phyloP scores from a whole-genome alignment of 92 coral and sea anemone species.

The Phymanthus crucifer region DNA sequence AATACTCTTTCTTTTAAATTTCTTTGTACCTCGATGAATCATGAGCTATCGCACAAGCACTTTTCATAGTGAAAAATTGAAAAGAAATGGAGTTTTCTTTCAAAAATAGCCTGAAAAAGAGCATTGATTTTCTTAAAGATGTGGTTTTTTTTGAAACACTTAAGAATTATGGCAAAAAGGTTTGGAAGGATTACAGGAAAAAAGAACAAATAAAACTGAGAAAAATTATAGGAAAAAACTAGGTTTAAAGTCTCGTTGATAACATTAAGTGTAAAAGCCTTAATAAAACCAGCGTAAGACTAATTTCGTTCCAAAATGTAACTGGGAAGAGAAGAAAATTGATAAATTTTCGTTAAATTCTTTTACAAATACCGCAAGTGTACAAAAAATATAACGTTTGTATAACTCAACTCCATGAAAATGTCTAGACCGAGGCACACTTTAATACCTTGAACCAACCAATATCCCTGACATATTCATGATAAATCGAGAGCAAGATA shows the following conservation, averaged over 20 bases:
- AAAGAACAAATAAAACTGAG: neutral
- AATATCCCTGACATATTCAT: neutral
- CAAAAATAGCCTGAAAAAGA: neutral
- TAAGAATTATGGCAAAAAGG: neutral
- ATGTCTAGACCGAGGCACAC: neutral
- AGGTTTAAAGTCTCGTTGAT: neutral
- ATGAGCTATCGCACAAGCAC: neutral
- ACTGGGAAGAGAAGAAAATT: too few species aligned
- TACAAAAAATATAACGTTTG: too few species aligned
- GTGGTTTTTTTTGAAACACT: neutral
- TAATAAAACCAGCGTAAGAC: too few species aligned
- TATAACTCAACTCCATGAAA: too few species aligned
- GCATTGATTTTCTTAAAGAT: neutral
- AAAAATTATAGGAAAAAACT: neutral
- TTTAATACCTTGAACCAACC: neutral
- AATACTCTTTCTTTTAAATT: neutral
- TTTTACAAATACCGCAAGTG: too few species aligned
- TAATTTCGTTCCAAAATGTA: too few species aligned
- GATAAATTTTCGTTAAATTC: too few species aligned
- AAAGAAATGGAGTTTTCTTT: neutral
- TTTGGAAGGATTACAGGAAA: neutral
- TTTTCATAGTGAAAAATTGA: neutral
- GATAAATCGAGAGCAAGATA: neutral
- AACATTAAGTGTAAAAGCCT: too few species aligned
- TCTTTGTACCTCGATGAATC: conserved; percentile 10